Conservation (phyloP, 2,797 vertebrate species). For the Macropus fuliginosus region DNA sequence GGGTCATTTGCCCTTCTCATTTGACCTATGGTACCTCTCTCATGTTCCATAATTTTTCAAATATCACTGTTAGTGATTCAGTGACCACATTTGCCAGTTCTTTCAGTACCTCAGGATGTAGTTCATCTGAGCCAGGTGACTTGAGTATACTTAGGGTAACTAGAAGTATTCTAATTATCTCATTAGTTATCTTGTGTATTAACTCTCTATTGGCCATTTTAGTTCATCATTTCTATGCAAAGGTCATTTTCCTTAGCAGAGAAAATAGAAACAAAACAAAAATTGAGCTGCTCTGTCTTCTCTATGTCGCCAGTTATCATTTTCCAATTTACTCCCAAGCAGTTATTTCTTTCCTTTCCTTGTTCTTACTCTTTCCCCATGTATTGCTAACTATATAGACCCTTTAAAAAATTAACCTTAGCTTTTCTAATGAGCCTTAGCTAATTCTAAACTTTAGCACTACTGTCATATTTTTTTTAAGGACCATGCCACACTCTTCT, state of each 20-base stretch:
- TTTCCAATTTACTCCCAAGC: not conserved
- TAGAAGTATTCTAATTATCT: not conserved
- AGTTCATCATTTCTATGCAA: not conserved
- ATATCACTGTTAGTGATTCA: not conserved
- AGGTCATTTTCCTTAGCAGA: not conserved
- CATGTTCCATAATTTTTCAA: not conserved
- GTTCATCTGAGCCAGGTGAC: not conserved
- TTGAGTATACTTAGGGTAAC: not conserved
- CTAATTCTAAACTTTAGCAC: not conserved
- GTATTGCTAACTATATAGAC: not conserved
- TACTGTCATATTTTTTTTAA: not conserved
- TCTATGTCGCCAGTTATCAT: not conserved
- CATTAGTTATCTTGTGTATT: not conserved
- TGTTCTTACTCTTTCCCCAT: not conserved
- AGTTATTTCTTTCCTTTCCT: not conserved
- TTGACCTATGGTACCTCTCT: not conserved
- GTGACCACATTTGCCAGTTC: not conserved
- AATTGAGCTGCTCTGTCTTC: not conserved
- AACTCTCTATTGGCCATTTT: not conserved
- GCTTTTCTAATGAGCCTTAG: not conserved
- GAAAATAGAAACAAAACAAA: not conserved
- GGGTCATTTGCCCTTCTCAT: not conserved
- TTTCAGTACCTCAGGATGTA: not conserved
- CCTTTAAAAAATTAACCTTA: not conserved
- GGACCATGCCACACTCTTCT: not conserved